Evolutionary conservation across 2,888 invertebrate species (phyloP).

Genomic region (Apamea anceps): DNA sequence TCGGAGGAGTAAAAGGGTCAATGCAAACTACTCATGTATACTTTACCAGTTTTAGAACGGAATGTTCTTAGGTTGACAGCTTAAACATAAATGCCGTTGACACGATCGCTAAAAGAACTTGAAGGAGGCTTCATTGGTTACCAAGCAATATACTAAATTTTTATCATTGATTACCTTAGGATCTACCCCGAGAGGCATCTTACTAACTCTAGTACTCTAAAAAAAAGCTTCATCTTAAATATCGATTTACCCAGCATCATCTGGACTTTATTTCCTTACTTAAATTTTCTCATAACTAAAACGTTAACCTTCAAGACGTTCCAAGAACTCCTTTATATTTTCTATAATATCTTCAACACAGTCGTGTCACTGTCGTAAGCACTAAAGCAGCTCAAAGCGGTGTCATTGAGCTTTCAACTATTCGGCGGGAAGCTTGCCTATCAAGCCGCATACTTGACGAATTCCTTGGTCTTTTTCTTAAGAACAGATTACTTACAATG

Average conservation of each 20-base stretch:
- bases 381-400: constrained; percentile 71
- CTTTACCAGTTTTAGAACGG: neutral
- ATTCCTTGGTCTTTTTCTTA: constrained; percentile 60
- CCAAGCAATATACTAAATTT: neutral
- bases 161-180: neutral
- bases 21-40: neutral
- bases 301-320: neutral
- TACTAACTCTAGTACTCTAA: neutral
- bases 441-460: constrained; percentile 59
- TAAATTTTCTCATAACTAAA: neutral
- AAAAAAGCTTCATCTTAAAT: neutral
- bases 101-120: neutral
- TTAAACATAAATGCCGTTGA: neutral
- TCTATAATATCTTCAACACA: neutral
- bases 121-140: neutral
- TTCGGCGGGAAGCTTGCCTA: constrained; percentile 73
- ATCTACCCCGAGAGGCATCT: neutral
- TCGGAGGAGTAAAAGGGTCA: neutral
- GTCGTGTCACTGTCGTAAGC: constrained; percentile 55
- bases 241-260: neutral
- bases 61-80: neutral
- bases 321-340: neutral
- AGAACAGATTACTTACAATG: constrained; percentile 60
- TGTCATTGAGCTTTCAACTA: constrained; percentile 86
- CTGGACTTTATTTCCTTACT: neutral